Base-by-base conservation (phyloP, 2,113 vertebrate genomes). In the Melanerpes aurifrons region DNA sequence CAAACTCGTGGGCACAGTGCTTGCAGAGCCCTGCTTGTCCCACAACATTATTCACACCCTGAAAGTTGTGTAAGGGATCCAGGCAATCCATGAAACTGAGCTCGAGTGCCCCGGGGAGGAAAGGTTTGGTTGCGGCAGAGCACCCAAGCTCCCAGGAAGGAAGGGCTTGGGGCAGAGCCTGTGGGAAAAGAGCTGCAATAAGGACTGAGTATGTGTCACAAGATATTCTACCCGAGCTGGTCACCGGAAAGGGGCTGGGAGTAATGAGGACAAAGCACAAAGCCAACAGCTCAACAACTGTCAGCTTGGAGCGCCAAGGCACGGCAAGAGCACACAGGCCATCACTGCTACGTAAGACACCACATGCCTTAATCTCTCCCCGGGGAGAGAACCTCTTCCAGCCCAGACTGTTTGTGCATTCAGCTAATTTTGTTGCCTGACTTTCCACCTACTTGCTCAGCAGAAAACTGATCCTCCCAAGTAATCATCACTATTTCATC, bases 401-500 rank as follows among this genome's bases (percentile, higher is more conserved):
- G 90, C 73, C 76, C 87, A 85, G 93, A 94, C 93, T 95, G 93
- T 92, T 96, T 95, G 91, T 96, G 94, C 95, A 94, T 91, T 95
- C 96, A 93, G 94, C 89, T 96, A 94, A 94, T 95, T 95, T 82
- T 95, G 95, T 82, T 94, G 95, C 93, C 85, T 94, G 91, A 95
- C 89, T 95, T 96, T 94, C 94, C 95, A 95, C 94, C 91, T 94
- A 95, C 94, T 95, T 90, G 86, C 91, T 96, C 92, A 96, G 96
- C 83, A 0, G 96, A 96, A 96, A 96, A 68, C 48, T 0, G 86
- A 96, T 96, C 88, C 94, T 83, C 88, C 76, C 82, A 93, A 96
- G 92, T 45, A 81, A 96, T 96, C 93, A 96, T 92, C 86, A 24
- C 93, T 96, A 96, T 96, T 95, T 84, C 45, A 43, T 87, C 77